Percentiles rank a stretch among this genome's conserved stretches.
These are phyloP conservation scores for Brachionus asplanchnoidis DNA, from an alignment of 1,140 invertebrate species.

Conservation along the genomic window DNA sequence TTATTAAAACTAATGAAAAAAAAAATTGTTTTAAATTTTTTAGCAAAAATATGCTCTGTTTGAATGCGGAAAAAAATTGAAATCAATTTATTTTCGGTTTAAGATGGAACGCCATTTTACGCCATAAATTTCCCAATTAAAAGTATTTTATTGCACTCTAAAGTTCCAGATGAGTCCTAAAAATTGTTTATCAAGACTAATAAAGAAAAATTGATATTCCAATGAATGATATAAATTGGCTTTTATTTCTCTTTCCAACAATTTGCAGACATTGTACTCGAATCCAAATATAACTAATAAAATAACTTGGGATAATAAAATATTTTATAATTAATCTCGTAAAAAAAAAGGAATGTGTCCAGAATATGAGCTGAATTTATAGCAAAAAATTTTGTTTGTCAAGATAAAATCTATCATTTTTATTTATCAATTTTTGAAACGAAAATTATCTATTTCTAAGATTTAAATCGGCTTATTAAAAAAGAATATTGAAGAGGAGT, in stretches of 20 bases:
- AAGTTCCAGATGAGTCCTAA: constrained; percentile 15
- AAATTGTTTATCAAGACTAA: not conserved
- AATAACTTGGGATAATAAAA: not conserved
- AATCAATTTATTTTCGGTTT: not conserved
- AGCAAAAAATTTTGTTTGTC: not conserved
- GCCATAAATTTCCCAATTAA: not conserved
- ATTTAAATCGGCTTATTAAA: constrained; percentile 22
- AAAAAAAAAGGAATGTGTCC: constrained; percentile 17
- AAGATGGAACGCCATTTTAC: not conserved
- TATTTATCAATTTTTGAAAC: constrained; percentile 18
- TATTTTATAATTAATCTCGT: constrained; percentile 23
- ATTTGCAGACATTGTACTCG: constrained; percentile 1
- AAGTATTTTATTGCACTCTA: not conserved
- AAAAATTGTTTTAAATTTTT: not conserved
- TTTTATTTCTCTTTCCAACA: not conserved
- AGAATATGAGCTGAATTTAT: not conserved
- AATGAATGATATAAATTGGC: not conserved
- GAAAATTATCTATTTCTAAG: not conserved
- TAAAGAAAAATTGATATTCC: not conserved
- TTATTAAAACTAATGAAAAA: not conserved
- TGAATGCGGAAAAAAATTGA: not conserved
- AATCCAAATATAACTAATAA: not conserved
- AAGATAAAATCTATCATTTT: not conserved
- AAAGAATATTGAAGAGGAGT: not conserved
- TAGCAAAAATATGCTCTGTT: not conserved